phyloP scores from a whole-genome alignment of 2,888 invertebrate species.

The Caradrina kadenii region DNA sequence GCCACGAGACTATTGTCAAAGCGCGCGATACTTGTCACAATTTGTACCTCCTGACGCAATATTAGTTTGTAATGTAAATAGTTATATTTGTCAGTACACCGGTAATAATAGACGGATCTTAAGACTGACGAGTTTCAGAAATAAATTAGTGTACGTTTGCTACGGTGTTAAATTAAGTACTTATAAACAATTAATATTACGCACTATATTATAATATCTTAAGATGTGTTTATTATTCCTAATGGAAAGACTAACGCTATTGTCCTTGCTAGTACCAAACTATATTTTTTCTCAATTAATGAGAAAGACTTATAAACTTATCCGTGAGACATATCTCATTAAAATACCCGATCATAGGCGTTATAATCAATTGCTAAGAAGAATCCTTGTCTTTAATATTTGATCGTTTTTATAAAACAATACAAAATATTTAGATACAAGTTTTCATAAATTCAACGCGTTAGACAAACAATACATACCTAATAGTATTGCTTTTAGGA shows the following conservation, averaged over 20 bases:
- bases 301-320: constrained; percentile 43
- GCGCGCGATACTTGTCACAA: constrained; percentile 49
- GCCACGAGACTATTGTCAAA: constrained; percentile 4
- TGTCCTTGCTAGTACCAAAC: constrained; percentile 48
- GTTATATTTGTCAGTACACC: constrained; percentile 64
- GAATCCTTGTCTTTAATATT: constrained; percentile 78
- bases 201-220: constrained; percentile 71
- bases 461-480: constrained; percentile 48
- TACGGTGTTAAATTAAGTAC: constrained; percentile 65
- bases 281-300: constrained; percentile 42
- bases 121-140: constrained; percentile 78
- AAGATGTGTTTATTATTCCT: constrained; percentile 86
- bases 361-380: constrained; percentile 73
- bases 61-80: constrained; percentile 66
- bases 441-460: constrained; percentile 57
- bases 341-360: constrained; percentile 51
- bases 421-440: constrained; percentile 54
- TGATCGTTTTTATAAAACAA: constrained; percentile 60
- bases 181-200: constrained; percentile 54
- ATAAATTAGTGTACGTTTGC: constrained; percentile 69
- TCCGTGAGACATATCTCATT: constrained; percentile 63
- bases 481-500: constrained; percentile 62
- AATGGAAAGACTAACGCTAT: constrained; percentile 58
- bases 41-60: constrained; percentile 61
- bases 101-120: constrained; percentile 87